Base-by-base conservation (phyloP, 2,888 invertebrate genomes). In the Hipparchia semele region DNA sequence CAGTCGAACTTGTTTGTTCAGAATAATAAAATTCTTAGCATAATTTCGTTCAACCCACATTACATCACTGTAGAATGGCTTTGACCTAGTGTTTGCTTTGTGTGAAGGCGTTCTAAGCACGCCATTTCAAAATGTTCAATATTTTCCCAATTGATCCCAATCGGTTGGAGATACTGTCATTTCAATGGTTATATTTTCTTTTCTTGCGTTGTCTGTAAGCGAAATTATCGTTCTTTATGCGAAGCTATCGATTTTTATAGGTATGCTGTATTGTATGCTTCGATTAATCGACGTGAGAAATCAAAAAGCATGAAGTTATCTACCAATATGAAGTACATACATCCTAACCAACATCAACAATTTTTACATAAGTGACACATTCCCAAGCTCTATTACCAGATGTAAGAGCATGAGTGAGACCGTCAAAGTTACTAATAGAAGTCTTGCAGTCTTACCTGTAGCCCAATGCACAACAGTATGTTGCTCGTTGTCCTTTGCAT, bases 381-480 rank as follows among this genome's bases (percentile, higher is more conserved):
- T 58, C 8, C 13, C 56, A 13, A 13, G 13, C 13, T 13, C 8
- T 6, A 56, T 6, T 12, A 5, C 5, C 53, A 53, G 51, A 51
- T 9, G 51, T 10, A 51, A 51, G 51, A 10, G n/a, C n/a, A 4
- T 39, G 39, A 39, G 39, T 39, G 39, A 39, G 2, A 5, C 39
- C 39, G 39, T 1, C 39, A 39, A 39, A 49, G 8, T 49, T 49
- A 49, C 49, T 39, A 6, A 49, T 49, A 49, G 3, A 8, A 49
- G 1, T 49, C 8, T 49, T 9, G 33, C 12, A 49, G n/a, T 49
- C 92, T 92, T 87, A 99, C 99, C 99, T 78, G 99, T 98, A 23
- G 99, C 99, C 99, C 99, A 99, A 89, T 99, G 99, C 9, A 99
- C 97, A 64, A 98, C 97, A 2, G 99, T 98, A 88, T 99, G 99